Percentiles rank a stretch among this genome's conserved stretches.
These are phyloP conservation scores for Copidosoma aretas DNA, from an alignment of 2,888 invertebrate genomes.

Conservation along the genomic window DNA sequence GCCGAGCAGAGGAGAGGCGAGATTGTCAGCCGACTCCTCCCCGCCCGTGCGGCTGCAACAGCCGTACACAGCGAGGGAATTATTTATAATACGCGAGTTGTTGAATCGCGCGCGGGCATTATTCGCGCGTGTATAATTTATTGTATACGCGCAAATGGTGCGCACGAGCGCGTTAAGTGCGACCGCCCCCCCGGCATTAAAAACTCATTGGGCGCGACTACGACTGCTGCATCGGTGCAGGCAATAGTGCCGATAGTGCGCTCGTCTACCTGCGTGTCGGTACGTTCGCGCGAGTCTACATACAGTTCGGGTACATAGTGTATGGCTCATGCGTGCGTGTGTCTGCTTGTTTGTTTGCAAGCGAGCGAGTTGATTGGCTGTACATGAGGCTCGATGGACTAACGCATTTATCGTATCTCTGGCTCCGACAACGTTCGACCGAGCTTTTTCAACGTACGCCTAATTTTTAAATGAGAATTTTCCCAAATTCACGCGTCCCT, in stretches of 20 bases:
- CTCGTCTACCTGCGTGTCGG: too few relatives aligned
- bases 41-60: constrained; percentile 4
- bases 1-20: background rate
- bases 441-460: too few relatives aligned
- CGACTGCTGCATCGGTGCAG: background rate
- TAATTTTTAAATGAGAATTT: too few relatives aligned
- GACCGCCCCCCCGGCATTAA: constrained; percentile 11
- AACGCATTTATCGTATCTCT: too few relatives aligned
- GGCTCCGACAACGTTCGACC: too few relatives aligned
- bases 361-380: background rate
- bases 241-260: too few relatives aligned
- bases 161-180: constrained; percentile 25
- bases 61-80: constrained; percentile 1
- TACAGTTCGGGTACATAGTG: too few relatives aligned
- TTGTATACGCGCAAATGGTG: too few relatives aligned
- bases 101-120: background rate
- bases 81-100: constrained; percentile 15
- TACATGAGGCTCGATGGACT: too few relatives aligned
- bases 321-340: too few relatives aligned
- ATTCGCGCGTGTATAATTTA: background rate
- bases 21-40: constrained; percentile 10
- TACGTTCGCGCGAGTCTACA: background rate
- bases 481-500: too few relatives aligned
- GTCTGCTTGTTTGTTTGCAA: background rate
- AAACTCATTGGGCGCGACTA: constrained; percentile 10